phyloP scores from a whole-genome alignment of 2,113 vertebrate species.

The Albula glossodonta region DNA sequence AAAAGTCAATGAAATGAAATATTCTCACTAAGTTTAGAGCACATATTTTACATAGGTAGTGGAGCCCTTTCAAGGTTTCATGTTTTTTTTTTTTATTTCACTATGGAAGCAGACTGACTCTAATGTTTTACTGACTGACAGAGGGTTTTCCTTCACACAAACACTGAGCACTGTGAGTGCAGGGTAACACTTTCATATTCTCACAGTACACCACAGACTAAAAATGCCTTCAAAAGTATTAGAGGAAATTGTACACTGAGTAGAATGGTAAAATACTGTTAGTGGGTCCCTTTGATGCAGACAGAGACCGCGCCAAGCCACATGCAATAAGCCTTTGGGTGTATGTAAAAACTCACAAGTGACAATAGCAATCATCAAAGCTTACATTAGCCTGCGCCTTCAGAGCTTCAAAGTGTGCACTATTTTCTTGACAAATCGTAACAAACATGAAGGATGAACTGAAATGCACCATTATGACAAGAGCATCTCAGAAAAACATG shows the following conservation, averaged over 20 bases:
- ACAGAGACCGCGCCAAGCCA: background rate
- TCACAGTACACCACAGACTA: too few species aligned
- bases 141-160: background rate
- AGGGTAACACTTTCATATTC: too few species aligned
- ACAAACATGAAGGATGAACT: background rate
- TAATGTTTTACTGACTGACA: background rate
- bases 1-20: too few species aligned
- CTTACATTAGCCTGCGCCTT: background rate
- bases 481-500: too few species aligned
- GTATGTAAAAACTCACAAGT: background rate
- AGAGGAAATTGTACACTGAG: background rate
- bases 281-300: background rate
- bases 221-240: too few species aligned
- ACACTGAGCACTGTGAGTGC: background rate
- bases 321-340: background rate
- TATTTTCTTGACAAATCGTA: background rate
- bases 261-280: background rate
- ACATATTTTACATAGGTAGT: too few species aligned
- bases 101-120: too few species aligned
- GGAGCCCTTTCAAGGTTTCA: too few species aligned
- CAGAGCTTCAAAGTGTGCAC: background rate
- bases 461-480: background rate
- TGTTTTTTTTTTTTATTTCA: too few species aligned
- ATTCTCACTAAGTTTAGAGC: too few species aligned
- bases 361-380: background rate